Evolutionary conservation across 2,888 invertebrate genomes (phyloP), one percentile per base, ranked within the genome.

Genomic region (Drepana falcataria): DNA sequence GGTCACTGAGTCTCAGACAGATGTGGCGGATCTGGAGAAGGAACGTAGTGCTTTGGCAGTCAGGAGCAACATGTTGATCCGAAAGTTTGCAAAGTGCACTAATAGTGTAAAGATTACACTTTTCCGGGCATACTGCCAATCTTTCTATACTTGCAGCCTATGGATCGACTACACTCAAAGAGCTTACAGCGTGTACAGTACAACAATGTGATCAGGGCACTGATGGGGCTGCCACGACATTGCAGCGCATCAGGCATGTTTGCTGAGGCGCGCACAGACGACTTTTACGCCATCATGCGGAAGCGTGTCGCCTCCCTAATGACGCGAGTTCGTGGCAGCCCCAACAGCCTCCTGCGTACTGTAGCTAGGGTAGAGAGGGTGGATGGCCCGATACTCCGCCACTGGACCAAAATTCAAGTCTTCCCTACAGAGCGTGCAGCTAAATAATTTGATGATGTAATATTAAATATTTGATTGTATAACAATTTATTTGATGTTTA

Each of bases 41-140:
- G 55, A 59, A 35, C 48, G 57, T 3, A 59, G 56, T 40, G 59
- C 59, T 35, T 51, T 60, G 51, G 58, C 59, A n/a, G 59, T 59
- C n/a, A 40, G 59, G 6, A n/a, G 55, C 21, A 57, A 56, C 47
- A 58, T 62, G 58, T 35, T 59, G 54, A 54, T 57, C 7, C 61
- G 62, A n/a, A 58, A 57, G 44, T 58, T 59, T 52, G 51, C 53
- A 21, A 56, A 53, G n/a, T 59, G 59, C 48, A 58, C 35, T 3
- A 9, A 35, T 2, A 9, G 35, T 5, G 53, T 54, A 2, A 54
- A 49, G 33, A 21, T 54, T 21, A 54, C 49, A 35, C 41, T 54
- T 2, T 54, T 54, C 21, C 49, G 35, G 48, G 21, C 53, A 4
- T 54, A 41, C 35, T 55, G 52, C 40, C 48, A 52, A 40, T 34